Percentiles rank a stretch among this genome's conserved stretches.
Conservation (phyloP, 2,888 invertebrate species). For the Agrenia bidenticulata region DNA sequence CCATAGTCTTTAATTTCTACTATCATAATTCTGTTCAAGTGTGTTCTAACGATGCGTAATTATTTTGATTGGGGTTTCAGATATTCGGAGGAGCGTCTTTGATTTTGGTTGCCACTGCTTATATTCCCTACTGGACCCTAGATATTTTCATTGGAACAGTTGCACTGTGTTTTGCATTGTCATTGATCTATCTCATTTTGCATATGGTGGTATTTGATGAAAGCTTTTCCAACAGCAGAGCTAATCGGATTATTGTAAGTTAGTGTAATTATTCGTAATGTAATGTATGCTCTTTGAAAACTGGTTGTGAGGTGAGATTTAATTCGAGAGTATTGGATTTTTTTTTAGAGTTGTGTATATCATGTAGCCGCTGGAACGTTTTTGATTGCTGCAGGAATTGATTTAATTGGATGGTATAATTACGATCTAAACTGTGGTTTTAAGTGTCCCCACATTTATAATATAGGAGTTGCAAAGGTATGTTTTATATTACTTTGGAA, state of each 20-base stretch:
- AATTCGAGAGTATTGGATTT: no score
- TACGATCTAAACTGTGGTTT: constrained; percentile 16
- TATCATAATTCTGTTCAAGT: no score
- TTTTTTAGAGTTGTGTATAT: constrained; percentile 31
- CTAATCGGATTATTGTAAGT: constrained; percentile 31
- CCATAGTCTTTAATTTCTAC: background rate
- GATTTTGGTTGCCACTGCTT: constrained; percentile 26
- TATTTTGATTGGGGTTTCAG: constrained; percentile 13
- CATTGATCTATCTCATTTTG: background rate
- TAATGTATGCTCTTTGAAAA: no score
- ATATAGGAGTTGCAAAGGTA: constrained; percentile 41
- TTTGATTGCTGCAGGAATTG: constrained; percentile 41
- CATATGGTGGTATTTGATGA: background rate
- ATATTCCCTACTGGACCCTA: constrained; percentile 31
- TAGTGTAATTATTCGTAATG: no score
- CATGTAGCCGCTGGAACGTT: constrained; percentile 31
- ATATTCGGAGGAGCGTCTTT: constrained; percentile 36
- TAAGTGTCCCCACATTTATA: constrained; percentile 29
- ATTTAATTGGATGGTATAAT: constrained; percentile 41
- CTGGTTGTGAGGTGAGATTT: no score
- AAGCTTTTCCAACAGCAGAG: constrained; percentile 14
- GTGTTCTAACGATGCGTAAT: background rate
- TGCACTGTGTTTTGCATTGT: constrained; percentile 28
- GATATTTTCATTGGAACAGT: constrained; percentile 31
- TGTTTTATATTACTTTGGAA: background rate